These are phyloP conservation scores for Drosophila micromelanica DNA, from an alignment of 1,140 invertebrate species.

Conservation along the genomic window DNA sequence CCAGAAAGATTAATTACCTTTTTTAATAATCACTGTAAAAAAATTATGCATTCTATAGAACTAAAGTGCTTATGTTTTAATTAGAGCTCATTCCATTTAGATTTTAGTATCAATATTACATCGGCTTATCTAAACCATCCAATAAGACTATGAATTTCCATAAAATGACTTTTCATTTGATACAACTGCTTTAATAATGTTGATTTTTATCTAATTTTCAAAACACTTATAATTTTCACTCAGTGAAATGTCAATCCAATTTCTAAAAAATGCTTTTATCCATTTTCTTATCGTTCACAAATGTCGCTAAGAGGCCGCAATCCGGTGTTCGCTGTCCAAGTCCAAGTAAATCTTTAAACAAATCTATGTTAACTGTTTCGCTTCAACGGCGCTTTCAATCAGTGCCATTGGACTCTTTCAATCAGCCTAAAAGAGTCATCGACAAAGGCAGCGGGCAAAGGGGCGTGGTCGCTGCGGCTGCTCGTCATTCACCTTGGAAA, in stretches of 20 bases:
- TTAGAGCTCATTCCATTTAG: neutral
- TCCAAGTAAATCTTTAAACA: constrained; percentile 15
- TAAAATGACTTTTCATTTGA: neutral
- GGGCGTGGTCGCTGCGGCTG: constrained; percentile 22
- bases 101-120: neutral
- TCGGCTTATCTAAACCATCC: neutral
- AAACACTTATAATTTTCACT: neutral
- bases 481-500: constrained; percentile 73
- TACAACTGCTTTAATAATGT: neutral
- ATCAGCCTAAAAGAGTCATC: neutral
- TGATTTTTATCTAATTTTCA: neutral
- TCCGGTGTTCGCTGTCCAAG: neutral
- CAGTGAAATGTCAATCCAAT: neutral
- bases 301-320: neutral
- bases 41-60: too few species aligned
- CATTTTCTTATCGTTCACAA: constrained; percentile 11
- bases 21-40: too few species aligned
- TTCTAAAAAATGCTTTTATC: neutral
- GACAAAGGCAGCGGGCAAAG: neutral
- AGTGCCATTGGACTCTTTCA: constrained; percentile 15
- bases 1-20: too few species aligned
- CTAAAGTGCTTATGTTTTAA: too few species aligned
- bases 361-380: constrained; percentile 25
- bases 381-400: constrained; percentile 40
- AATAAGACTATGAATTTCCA: too few species aligned